Evolutionary conservation across 2,113 vertebrate species (phyloP).

Genomic region (Pseudopipra pipra): DNA sequence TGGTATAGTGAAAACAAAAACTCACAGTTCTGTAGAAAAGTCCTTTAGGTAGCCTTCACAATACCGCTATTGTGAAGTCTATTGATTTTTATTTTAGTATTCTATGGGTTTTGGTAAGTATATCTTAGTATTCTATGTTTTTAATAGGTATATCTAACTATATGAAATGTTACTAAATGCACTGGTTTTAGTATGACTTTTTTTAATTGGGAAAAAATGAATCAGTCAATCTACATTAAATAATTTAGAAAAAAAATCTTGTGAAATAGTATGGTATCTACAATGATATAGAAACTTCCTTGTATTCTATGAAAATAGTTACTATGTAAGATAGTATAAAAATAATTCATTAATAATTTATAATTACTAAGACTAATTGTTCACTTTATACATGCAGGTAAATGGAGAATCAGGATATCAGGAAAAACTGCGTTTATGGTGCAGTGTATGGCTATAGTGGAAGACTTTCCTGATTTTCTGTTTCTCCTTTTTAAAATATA

Average conservation of each 20-base stretch:
- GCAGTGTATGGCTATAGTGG: not conserved
- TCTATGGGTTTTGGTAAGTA: not conserved
- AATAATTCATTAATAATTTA: not conserved
- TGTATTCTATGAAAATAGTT: not conserved
- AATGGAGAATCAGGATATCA: not conserved
- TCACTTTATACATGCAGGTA: not conserved
- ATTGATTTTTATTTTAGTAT: not conserved
- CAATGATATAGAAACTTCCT: not conserved
- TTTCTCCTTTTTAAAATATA: not conserved
- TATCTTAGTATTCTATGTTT: not conserved
- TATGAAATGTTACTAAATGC: not conserved
- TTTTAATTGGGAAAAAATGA: not conserved
- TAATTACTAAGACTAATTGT: not conserved
- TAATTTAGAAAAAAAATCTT: not conserved
- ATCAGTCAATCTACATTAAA: not conserved
- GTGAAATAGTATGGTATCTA: not conserved
- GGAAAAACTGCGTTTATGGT: not conserved
- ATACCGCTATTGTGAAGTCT: not conserved
- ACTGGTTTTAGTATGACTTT: not conserved
- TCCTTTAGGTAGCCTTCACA: not conserved
- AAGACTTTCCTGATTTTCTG: not conserved
- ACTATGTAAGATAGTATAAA: not conserved
- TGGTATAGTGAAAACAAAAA: not conserved
- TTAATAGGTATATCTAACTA: not conserved
- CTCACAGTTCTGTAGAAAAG: not conserved